Evolutionary conservation across 2,113 vertebrate genomes (phyloP).

Genomic region (Mugil cephalus): DNA sequence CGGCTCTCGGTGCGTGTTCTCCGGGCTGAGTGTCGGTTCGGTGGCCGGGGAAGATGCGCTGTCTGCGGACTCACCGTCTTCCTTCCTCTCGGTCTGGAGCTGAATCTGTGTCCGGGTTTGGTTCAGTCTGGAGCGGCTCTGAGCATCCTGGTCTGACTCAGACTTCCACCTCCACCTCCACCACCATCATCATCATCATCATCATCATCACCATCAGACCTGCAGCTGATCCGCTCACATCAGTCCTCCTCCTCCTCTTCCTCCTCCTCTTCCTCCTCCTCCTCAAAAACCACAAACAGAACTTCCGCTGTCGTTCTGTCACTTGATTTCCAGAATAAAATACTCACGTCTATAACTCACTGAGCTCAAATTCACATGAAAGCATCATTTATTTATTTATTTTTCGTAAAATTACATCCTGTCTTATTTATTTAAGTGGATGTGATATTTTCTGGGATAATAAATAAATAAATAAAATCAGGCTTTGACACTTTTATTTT

Average conservation of each 20-base stretch:
- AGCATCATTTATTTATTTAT: too few relatives aligned
- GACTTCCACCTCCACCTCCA: slow-evolving; percentile 46
- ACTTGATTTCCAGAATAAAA: slow-evolving; percentile 50
- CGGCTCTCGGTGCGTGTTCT: neutral
- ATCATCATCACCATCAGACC: slow-evolving; percentile 48
- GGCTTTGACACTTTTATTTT: slow-evolving; percentile 14
- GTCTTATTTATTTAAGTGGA: too few relatives aligned
- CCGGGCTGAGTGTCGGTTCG: slow-evolving; percentile 4
- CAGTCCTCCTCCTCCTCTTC: slow-evolving; percentile 45
- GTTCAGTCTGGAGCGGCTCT: slow-evolving; percentile 52
- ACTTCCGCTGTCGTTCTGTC: neutral
- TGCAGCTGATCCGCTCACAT: slow-evolving; percentile 47
- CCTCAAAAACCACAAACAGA: slow-evolving; percentile 3
- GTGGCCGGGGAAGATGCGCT: slow-evolving; percentile 7
- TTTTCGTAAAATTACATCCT: too few relatives aligned
- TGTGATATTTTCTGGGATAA: neutral
- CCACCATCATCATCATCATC: slow-evolving; percentile 47
- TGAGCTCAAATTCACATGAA: too few relatives aligned
- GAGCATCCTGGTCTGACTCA: slow-evolving; percentile 72
- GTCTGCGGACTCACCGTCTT: slow-evolving; percentile 60
- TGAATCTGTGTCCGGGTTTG: slow-evolving; percentile 20
- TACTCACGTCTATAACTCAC: neutral
- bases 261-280: slow-evolving; percentile 44
- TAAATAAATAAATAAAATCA: neutral
- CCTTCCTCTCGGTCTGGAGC: slow-evolving; percentile 22